Conservation (phyloP, 2,113 vertebrate species). For the Dicaeum eximium region DNA sequence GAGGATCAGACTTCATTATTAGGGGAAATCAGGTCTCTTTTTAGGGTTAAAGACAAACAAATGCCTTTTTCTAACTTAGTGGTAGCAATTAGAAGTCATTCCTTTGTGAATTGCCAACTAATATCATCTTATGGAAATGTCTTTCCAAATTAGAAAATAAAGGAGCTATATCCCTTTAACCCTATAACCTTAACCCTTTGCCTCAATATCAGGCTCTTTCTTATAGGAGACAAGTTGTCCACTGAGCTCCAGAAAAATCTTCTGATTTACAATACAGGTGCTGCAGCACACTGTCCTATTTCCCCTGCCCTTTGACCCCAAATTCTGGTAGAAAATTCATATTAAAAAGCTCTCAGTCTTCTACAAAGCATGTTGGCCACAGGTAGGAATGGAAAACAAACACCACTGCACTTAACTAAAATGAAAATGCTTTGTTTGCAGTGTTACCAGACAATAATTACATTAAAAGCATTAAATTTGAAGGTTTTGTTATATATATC, state of each 20-base stretch:
- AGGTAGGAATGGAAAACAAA: not conserved
- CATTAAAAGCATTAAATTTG: not conserved
- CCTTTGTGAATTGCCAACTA: not conserved
- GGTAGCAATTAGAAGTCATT: not conserved
- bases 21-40: not conserved
- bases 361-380: not conserved
- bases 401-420: not conserved
- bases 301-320: not conserved
- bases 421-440: not conserved
- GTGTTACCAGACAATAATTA: not conserved
- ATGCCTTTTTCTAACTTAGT: not conserved
- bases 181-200: too few relatives aligned
- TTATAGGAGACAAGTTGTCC: not conserved
- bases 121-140: not conserved
- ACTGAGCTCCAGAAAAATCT: not conserved
- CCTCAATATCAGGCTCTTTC: not conserved
- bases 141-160: not conserved
- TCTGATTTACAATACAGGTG: not conserved
- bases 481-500: not conserved
- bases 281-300: not conserved
- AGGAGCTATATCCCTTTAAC: accelerated
- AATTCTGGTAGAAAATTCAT: not conserved
- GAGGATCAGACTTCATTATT: not conserved
- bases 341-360: not conserved
- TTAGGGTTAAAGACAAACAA: not conserved